Evolutionary conservation across 2,797 vertebrate genomes (phyloP).

Genomic region (Bradypodion ventrale): DNA sequence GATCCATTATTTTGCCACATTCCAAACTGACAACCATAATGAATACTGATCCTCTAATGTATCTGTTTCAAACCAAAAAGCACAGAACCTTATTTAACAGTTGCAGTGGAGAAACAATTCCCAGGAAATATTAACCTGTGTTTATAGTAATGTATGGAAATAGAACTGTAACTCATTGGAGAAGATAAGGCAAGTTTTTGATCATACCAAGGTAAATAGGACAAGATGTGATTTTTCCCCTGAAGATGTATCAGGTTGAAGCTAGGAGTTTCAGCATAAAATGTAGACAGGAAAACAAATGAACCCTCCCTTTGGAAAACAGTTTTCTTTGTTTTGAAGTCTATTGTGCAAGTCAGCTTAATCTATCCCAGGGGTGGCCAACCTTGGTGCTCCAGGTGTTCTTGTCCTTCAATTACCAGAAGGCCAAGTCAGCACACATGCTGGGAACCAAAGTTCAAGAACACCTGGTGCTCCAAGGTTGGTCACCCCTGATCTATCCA

Average conservation of each 20-base stretch:
- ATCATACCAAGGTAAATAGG: constrained; percentile 62
- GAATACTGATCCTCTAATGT: constrained; percentile 71
- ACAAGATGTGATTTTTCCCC: constrained; percentile 56
- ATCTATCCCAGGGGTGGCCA: too few relatives aligned
- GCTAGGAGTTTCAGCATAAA: constrained; percentile 61
- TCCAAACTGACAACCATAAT: constrained; percentile 55
- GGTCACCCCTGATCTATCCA: too few relatives aligned
- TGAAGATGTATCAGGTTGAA: constrained; percentile 65
- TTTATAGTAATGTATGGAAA: constrained; percentile 81
- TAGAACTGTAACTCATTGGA: constrained; percentile 72
- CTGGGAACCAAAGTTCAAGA: too few relatives aligned
- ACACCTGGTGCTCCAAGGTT: too few relatives aligned
- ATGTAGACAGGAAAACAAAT: constrained; percentile 38
- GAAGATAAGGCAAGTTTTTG: constrained; percentile 61
- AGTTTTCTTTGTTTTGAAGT: constrained; percentile 32
- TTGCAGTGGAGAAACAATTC: constrained; percentile 62
- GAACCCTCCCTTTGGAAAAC: neutral
- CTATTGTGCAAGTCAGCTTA: constrained; percentile 16
- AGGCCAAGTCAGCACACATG: too few relatives aligned
- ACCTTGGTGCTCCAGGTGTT: too few relatives aligned
- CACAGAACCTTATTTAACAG: constrained; percentile 73
- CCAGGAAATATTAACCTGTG: constrained; percentile 74
- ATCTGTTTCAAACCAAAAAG: constrained; percentile 71
- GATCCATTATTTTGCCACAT: constrained; percentile 70
- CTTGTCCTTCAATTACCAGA: too few relatives aligned